Evolutionary conservation across 2,113 vertebrate genomes (phyloP).

Genomic region (Cynocephalus volans): DNA sequence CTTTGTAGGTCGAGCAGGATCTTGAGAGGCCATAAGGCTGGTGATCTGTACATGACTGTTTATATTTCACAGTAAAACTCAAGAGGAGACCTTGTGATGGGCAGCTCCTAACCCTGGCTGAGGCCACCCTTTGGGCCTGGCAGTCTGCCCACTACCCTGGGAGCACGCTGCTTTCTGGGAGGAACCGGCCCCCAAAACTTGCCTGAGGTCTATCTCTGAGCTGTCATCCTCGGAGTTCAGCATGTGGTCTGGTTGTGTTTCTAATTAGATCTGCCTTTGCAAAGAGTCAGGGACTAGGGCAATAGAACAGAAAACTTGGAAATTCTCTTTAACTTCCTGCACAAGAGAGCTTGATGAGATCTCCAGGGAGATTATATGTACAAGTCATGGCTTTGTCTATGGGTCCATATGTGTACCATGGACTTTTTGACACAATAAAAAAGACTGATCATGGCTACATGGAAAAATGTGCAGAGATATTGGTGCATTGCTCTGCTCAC

Average conservation of each 20-base stretch:
- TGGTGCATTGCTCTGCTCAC: not conserved
- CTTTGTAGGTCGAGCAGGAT: not conserved
- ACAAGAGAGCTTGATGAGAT: not conserved
- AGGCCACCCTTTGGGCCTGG: constrained; percentile 34
- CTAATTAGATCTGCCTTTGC: constrained; percentile 65
- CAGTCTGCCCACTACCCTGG: not conserved
- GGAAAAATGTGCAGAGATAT: not conserved
- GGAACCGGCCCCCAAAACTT: not conserved
- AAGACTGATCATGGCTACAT: not conserved
- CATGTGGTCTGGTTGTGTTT: constrained; percentile 56
- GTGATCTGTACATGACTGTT: not conserved
- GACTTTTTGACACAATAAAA: not conserved
- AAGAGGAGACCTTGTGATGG: not conserved
- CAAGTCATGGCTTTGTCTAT: not conserved
- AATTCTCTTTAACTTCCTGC: constrained; percentile 44
- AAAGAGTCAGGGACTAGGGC: not conserved
- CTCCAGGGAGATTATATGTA: not conserved
- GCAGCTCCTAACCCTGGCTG: not conserved
- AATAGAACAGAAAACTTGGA: constrained; percentile 8
- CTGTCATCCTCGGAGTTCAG: constrained; percentile 63
- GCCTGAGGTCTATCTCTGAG: constrained; percentile 16
- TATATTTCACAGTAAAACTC: constrained; percentile 15
- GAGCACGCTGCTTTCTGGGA: constrained; percentile 49
- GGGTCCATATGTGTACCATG: not conserved
- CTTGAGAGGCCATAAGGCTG: not conserved